A percentile compares a stretch with the other conserved stretches of the same genome.
These are phyloP conservation scores for Papio anubis DNA, from an alignment of 2,113 vertebrate genomes.

Conservation along the genomic window DNA sequence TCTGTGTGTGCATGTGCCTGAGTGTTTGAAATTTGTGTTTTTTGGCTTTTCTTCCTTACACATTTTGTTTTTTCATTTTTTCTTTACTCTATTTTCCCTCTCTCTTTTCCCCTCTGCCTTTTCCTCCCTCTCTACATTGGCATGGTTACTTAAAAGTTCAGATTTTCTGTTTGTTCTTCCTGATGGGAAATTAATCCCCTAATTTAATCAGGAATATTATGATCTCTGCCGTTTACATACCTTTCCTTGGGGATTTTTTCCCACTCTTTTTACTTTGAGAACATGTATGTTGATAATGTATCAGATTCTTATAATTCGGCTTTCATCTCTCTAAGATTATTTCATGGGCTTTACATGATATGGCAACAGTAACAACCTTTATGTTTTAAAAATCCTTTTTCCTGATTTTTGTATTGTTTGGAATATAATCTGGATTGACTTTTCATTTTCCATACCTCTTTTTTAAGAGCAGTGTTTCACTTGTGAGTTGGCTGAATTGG, in stretches of 20 bases:
- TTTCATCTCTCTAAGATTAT: neutral
- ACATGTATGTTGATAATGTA: neutral
- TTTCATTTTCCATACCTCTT: neutral
- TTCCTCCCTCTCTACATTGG: neutral
- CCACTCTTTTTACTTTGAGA: neutral
- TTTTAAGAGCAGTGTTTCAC: conserved; percentile 70
- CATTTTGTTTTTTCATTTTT: neutral
- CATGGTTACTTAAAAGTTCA: neutral
- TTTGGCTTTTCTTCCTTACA: neutral
- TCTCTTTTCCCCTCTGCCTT: neutral
- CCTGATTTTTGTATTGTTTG: conserved; percentile 49
- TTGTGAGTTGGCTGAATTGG: conserved; percentile 68
- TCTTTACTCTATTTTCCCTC: neutral
- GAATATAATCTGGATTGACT: neutral
- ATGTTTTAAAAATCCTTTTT: conserved; percentile 58
- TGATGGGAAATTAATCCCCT: neutral
- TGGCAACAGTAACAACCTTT: conserved; percentile 34
- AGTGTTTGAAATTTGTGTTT: neutral
- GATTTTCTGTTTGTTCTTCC: neutral
- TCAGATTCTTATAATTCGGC: neutral
- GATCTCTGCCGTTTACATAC: neutral
- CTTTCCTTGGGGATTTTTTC: neutral
- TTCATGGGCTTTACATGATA: conserved; percentile 56
- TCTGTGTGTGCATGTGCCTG: neutral
- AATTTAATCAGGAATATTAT: neutral